Conservation (phyloP, 2,888 invertebrate genomes). For the Leucophenga maculata region DNA sequence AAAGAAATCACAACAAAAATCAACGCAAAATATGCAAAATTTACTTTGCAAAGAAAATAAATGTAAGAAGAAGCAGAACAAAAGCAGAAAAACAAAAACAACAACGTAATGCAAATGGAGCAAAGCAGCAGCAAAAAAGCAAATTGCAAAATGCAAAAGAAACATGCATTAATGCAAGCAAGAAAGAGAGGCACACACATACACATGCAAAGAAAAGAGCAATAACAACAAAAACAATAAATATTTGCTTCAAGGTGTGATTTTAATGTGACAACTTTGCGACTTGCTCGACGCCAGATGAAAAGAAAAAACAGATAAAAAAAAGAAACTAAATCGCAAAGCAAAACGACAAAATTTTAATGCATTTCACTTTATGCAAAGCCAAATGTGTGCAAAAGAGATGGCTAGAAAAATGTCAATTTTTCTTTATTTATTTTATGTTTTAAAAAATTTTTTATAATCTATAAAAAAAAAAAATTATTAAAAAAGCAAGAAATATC, state of each 20-base stretch:
- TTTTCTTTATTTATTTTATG: conserved; percentile 17
- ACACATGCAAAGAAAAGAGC: conserved; percentile 43
- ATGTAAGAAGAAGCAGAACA: conserved; percentile 49
- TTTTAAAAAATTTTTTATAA: conserved; percentile 17
- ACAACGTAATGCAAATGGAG: neutral
- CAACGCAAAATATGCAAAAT: conserved; percentile 36
- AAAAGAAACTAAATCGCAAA: neutral
- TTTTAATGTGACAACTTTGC: conserved; percentile 66
- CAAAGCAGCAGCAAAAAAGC: neutral
- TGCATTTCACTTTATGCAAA: conserved; percentile 7
- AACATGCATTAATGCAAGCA: neutral
- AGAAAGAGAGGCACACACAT: conserved; percentile 45
- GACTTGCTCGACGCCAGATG: conserved; percentile 50
- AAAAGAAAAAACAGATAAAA: conserved; percentile 17
- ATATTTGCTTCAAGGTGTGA: conserved; percentile 61
- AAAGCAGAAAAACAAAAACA: conserved; percentile 14
- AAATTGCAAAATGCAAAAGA: neutral
- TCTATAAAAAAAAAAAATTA: conserved; percentile 17
- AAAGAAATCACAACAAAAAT: conserved; percentile 34
- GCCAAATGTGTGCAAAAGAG: neutral
- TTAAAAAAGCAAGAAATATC: conserved; percentile 12
- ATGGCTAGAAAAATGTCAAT: neutral
- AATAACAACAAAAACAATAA: conserved; percentile 46
- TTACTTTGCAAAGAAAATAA: conserved; percentile 51
- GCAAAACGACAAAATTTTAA: conserved; percentile 8